Conservation (phyloP, 2,113 vertebrate species). For the Collichthys lucidus region DNA sequence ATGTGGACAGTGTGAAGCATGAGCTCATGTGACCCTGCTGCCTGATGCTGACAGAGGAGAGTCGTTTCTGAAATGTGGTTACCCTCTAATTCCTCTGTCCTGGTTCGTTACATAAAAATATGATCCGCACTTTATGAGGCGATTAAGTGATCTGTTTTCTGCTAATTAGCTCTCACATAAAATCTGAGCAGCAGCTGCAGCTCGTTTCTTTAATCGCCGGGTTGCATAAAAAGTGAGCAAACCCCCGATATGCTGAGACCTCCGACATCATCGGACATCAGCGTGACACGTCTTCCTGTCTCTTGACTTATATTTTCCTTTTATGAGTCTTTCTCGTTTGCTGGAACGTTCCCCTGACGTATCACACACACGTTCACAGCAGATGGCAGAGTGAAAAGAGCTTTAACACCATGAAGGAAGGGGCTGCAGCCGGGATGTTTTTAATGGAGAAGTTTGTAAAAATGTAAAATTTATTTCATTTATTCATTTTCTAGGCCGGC, state of each 20-base stretch:
- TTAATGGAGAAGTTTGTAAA: not conserved
- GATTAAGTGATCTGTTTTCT: conserved; percentile 4
- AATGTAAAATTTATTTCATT: no score
- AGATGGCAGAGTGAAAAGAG: not conserved
- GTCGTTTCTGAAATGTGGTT: conserved; percentile 33
- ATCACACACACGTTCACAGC: not conserved
- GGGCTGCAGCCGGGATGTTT: not conserved
- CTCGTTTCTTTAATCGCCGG: not conserved
- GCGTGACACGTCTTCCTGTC: conserved; percentile 9
- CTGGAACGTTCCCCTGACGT: conserved; percentile 20
- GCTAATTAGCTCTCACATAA: not conserved
- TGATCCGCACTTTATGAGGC: not conserved
- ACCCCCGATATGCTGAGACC: not conserved
- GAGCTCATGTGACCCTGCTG: conserved; percentile 39
- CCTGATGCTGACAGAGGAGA: conserved; percentile 33
- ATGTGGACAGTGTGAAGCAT: conserved; percentile 20
- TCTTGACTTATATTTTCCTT: conserved; percentile 4
- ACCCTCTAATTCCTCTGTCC: conserved; percentile 16
- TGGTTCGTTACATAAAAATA: conserved; percentile 24
- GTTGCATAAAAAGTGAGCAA: not conserved
- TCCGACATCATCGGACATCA: not conserved
- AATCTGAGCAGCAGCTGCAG: not conserved
- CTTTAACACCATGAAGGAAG: not conserved
- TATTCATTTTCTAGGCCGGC: no score
- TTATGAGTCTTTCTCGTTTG: not conserved